phyloP scores from a whole-genome alignment of 2,888 invertebrate species.

The Pristionchus mayeri region DNA sequence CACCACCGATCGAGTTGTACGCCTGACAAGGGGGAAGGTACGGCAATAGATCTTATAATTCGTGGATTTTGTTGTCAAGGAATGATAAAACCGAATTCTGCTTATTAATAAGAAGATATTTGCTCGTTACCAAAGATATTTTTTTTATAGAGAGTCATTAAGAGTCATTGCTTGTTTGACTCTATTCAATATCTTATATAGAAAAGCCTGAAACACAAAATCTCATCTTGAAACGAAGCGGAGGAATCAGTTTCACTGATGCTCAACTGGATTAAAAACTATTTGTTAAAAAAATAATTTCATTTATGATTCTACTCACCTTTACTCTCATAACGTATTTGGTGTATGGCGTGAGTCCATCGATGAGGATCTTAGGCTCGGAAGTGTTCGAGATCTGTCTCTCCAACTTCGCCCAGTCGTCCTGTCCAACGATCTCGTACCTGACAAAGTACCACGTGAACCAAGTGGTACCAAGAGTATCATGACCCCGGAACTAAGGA shows the following conservation, averaged over 20 bases:
- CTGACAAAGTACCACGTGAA: not conserved
- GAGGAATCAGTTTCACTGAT: too few relatives aligned
- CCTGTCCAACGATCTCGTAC: slow-evolving; percentile 75
- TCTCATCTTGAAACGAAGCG: too few relatives aligned
- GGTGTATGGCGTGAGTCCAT: slow-evolving; percentile 76
- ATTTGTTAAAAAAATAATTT: not conserved
- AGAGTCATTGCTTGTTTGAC: too few relatives aligned
- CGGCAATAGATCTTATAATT: too few relatives aligned
- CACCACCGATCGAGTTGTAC: slow-evolving; percentile 76
- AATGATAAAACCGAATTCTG: too few relatives aligned
- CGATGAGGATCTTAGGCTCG: slow-evolving; percentile 71
- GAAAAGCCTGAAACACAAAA: too few relatives aligned
- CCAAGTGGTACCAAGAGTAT: not conserved
- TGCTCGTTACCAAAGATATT: too few relatives aligned
- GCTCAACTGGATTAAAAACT: too few relatives aligned
- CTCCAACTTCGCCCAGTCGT: slow-evolving; percentile 76
- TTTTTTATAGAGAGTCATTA: too few relatives aligned
- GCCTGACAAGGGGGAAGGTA: slow-evolving; percentile 69
- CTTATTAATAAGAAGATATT: too few relatives aligned
- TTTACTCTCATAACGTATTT: slow-evolving; percentile 74
- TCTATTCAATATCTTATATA: too few relatives aligned
- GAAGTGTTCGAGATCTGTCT: slow-evolving; percentile 76
- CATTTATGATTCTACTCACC: not conserved
- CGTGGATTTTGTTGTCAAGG: too few relatives aligned
- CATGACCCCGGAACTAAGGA: not conserved